Evolutionary conservation across 1,140 invertebrate species (phyloP).

Genomic region (Drosophila dunni): DNA sequence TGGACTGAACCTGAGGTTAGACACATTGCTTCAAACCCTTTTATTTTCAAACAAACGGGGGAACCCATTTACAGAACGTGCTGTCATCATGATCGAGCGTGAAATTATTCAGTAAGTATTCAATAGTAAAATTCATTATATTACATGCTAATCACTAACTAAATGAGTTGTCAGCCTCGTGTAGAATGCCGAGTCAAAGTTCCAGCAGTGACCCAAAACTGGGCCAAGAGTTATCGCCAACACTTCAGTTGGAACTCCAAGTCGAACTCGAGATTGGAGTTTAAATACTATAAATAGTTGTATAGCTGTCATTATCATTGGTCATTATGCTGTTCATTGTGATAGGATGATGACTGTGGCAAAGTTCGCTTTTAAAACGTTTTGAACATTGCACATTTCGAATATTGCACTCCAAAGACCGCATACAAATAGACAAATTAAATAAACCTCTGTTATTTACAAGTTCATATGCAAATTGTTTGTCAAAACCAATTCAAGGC

Average conservation of each 20-base stretch:
- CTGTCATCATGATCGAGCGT: constrained; percentile 65
- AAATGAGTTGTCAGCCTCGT: not conserved
- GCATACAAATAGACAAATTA: constrained; percentile 71
- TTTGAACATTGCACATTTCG: constrained; percentile 59
- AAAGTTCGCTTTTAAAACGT: constrained; percentile 56
- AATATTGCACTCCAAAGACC: constrained; percentile 19
- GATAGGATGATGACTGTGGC: constrained; percentile 32
- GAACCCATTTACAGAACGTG: constrained; percentile 1
- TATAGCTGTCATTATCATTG: constrained; percentile 50
- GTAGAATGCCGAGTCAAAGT: constrained; percentile 27
- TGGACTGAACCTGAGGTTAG: constrained; percentile 37
- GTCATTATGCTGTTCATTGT: constrained; percentile 36
- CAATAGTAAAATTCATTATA: constrained; percentile 10
- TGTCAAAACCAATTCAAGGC: constrained; percentile 17
- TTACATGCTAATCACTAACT: not conserved
- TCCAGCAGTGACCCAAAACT: constrained; percentile 42
- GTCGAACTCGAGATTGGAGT: no score
- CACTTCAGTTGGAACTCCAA: constrained; percentile 29
- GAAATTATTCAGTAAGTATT: constrained; percentile 77
- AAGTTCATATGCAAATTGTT: constrained; percentile 7
- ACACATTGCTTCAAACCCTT: not conserved
- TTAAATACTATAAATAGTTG: constrained; percentile 6
- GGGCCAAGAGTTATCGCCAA: constrained; percentile 68
- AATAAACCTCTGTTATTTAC: constrained; percentile 22
- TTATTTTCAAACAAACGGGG: not conserved